Base-by-base conservation (phyloP, 2,113 vertebrate genomes). In the Neoarius graeffei region DNA sequence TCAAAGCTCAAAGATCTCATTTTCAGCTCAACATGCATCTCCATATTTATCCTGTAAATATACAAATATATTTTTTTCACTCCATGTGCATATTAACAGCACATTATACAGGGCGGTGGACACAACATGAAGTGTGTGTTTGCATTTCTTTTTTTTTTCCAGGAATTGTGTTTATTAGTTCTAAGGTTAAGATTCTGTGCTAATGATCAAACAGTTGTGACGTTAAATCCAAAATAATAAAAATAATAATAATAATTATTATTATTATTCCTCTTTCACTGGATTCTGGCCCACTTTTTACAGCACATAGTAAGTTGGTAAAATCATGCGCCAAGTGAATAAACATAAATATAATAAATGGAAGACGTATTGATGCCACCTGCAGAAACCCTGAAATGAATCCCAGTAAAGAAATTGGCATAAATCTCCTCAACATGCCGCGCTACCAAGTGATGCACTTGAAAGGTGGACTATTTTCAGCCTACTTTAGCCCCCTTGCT, bases 381-480 rank as follows among this genome's bases (percentile, higher is more conserved):
- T 4, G 30, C 64, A 67, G n/a, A 80, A 56, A 54, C 0, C 0
- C 20, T 30, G 27, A 30, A 50, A 81, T 54, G 15, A 52, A 86
- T 86, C 59, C 59, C 42, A 67, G 59, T 80, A 67, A 86, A 42
- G 59, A 80, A 27, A 42, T 67, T 86, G 48, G 64, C 64, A 56
- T 30, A 19, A 52, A 57, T 69, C 83, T 35, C 11, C 30, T 50
- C 13, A 17, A 48, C 85, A 52, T 13, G 48, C 27, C 77, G 9
- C 48, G 27, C 35, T 56, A 7, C 76, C 9, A 35, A 80, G 73
- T 54, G 59, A 57, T 85, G 67, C 27, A 85, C 59, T 86, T 66
- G 60, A 66, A 80, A 54, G 17, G 59, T 59, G 25, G 35, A 85
- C 69, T 85, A 76, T 62, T 85, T 85, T 85, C 56, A 54, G 59